Percentiles rank a stretch among this genome's conserved stretches.
phyloP scores from a whole-genome alignment of 2,888 invertebrate species.

The Amblyteles armatorius region DNA sequence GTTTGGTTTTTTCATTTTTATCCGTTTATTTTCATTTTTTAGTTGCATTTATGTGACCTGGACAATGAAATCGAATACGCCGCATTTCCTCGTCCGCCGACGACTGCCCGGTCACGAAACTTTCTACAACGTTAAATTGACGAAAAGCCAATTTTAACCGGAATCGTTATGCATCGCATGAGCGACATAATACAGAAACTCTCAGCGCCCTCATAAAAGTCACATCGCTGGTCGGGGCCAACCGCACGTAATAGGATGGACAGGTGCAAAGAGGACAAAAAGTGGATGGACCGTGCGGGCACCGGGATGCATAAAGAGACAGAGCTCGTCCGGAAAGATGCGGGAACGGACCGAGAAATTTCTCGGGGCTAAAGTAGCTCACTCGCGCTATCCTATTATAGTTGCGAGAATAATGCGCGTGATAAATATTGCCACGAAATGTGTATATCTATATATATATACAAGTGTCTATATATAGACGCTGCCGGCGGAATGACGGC shows the following conservation, averaged over 20 bases:
- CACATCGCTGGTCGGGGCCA: constrained; percentile 36
- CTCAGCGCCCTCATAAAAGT: constrained; percentile 45
- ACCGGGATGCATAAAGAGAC: constrained; percentile 35
- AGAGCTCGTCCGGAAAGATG: constrained; percentile 17
- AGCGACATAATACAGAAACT: constrained; percentile 33
- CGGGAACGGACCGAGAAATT: constrained; percentile 42
- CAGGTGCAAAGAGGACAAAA: constrained; percentile 67
- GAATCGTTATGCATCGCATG: constrained; percentile 27
- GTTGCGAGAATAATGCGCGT: constrained; percentile 61
- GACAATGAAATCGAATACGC: constrained; percentile 42
- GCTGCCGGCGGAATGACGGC: constrained; percentile 17
- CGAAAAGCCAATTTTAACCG: constrained; percentile 59
- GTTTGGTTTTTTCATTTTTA: neutral
- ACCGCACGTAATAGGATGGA: constrained; percentile 67
- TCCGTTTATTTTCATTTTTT: neutral
- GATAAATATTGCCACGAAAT: constrained; percentile 64
- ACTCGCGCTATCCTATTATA: constrained; percentile 58
- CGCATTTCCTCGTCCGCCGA: neutral
- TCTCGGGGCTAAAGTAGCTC: constrained; percentile 47
- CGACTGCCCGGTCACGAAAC: constrained; percentile 17
- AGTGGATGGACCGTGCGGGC: constrained; percentile 52
- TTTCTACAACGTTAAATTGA: constrained; percentile 41
- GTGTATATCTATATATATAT: neutral
- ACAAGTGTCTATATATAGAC: neutral
- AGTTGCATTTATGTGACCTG: neutral